These are phyloP conservation scores for Drosophila virilis DNA, from an alignment of 1,140 invertebrate genomes.

Conservation along the genomic window DNA sequence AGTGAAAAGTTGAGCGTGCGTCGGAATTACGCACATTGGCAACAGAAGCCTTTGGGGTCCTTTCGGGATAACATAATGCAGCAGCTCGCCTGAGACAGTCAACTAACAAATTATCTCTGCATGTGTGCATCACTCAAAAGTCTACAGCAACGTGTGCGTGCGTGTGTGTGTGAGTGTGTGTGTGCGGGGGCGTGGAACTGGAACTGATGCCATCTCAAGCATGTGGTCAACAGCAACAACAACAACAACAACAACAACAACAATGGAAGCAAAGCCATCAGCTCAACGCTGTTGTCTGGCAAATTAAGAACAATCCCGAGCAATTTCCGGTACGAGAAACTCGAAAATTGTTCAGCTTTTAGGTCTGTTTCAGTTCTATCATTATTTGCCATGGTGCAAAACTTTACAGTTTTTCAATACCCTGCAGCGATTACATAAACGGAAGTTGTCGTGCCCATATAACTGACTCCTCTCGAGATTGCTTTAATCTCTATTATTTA, in stretches of 20 bases:
- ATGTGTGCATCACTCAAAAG: constrained; percentile 80
- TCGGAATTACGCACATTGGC: constrained; percentile 51
- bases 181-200: constrained; percentile 42
- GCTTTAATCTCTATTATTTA: neutral
- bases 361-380: constrained; percentile 24
- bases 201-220: constrained; percentile 72
- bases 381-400: constrained; percentile 21
- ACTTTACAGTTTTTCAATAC: constrained; percentile 27
- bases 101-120: constrained; percentile 79
- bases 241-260: constrained; percentile 46
- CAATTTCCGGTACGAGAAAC: constrained; percentile 78
- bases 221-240: constrained; percentile 63
- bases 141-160: constrained; percentile 22
- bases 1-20: constrained; percentile 41
- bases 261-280: constrained; percentile 40
- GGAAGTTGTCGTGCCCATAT: constrained; percentile 32
- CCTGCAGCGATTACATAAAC: constrained; percentile 41
- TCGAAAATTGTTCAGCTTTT: constrained; percentile 73
- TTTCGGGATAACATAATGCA: constrained; percentile 46
- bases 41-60: constrained; percentile 42
- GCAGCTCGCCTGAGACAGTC: constrained; percentile 35
- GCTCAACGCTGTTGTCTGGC: constrained; percentile 69
- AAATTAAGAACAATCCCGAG: constrained; percentile 81
- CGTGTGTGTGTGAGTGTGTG: constrained; percentile 37
- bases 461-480: neutral